Conservation (phyloP, 2,113 vertebrate species). For the Leptodactylus fuscus region DNA sequence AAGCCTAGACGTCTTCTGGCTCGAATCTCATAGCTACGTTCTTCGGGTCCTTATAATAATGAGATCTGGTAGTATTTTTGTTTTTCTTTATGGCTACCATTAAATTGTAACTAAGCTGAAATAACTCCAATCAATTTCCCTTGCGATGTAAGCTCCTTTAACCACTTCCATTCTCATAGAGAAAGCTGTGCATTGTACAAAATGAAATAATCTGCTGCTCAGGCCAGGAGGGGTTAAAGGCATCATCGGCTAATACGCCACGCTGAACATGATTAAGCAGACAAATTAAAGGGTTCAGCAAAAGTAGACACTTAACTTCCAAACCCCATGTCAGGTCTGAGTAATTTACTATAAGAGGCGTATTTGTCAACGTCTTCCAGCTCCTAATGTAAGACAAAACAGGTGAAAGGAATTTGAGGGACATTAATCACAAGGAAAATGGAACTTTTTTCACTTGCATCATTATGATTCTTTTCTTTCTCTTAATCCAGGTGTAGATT, state of each 20-base stretch:
- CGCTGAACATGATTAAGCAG: slow-evolving; percentile 14
- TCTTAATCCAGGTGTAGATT: neutral
- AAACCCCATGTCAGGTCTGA: slow-evolving; percentile 17
- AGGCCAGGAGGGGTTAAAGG: neutral
- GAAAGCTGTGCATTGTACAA: neutral
- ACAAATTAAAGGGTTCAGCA: slow-evolving; percentile 26
- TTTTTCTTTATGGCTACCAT: slow-evolving; percentile 27
- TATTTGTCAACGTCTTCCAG: slow-evolving; percentile 37
- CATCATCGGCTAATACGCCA: neutral
- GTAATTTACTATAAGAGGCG: slow-evolving; percentile 23
- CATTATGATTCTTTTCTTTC: neutral
- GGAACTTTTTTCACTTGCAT: slow-evolving; percentile 5
- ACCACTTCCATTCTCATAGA: neutral
- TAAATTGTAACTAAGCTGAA: slow-evolving; percentile 30
- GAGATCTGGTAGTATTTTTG: slow-evolving; percentile 40
- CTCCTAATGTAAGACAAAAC: slow-evolving; percentile 11
- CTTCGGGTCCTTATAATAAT: neutral
- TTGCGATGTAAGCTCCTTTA: neutral
- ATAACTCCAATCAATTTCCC: neutral
- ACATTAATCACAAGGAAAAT: slow-evolving; percentile 18
- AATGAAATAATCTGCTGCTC: neutral
- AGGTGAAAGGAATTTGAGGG: slow-evolving; percentile 14
- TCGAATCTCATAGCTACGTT: neutral
- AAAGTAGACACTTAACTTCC: slow-evolving; percentile 39
- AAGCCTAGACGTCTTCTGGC: neutral